Conservation (phyloP, 2,888 invertebrate species). For the Ptychoptera contaminata region DNA sequence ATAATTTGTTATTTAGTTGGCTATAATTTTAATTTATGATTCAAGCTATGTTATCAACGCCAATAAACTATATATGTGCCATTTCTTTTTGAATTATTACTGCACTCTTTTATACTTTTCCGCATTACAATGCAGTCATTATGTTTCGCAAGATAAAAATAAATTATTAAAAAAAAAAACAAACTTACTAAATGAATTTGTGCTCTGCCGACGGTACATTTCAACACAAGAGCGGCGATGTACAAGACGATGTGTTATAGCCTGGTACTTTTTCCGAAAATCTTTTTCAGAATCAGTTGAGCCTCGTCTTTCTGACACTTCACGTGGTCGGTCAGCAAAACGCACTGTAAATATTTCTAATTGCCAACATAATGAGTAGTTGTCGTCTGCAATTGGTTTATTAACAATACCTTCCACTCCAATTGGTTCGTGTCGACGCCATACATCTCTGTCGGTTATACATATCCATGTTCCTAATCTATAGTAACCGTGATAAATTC, state of each 20-base stretch:
- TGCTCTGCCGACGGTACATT: constrained; percentile 71
- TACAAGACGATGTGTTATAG: constrained; percentile 75
- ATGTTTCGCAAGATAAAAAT: too few species aligned
- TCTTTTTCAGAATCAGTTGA: constrained; percentile 74
- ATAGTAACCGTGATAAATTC: constrained; percentile 61
- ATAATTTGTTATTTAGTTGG: too few species aligned
- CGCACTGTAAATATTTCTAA: neutral
- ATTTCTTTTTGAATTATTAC: too few species aligned
- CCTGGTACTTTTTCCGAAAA: constrained; percentile 72
- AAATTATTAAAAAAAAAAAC: neutral
- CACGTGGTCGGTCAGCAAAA: constrained; percentile 13
- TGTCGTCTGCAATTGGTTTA: too few species aligned
- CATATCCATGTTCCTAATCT: constrained; percentile 57
- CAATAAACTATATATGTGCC: too few species aligned
- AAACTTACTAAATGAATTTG: constrained; percentile 67
- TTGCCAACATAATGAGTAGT: too few species aligned
- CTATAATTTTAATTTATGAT: too few species aligned
- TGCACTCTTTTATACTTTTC: too few species aligned
- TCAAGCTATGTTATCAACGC: too few species aligned
- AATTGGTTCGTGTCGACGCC: constrained; percentile 25
- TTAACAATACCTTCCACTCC: too few species aligned
- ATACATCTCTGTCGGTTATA: constrained; percentile 55
- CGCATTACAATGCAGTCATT: too few species aligned
- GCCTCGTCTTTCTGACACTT: constrained; percentile 34
- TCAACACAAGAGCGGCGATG: constrained; percentile 81